A percentile compares a stretch with the other conserved stretches of the same genome.
These are phyloP conservation scores for Spinus olivaceus DNA, from an alignment of 2,797 vertebrate genomes.

Conservation along the genomic window DNA sequence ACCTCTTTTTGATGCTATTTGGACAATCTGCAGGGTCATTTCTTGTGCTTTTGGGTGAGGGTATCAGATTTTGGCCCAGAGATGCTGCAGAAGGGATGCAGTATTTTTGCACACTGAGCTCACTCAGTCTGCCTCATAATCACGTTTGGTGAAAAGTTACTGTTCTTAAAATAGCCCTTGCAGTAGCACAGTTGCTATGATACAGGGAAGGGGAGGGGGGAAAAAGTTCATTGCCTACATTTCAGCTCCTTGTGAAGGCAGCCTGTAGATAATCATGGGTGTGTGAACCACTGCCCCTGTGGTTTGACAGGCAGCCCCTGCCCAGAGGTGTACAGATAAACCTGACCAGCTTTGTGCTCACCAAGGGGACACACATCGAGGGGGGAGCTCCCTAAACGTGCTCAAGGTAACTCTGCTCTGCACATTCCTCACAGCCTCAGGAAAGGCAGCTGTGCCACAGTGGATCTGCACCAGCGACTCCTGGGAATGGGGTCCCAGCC, in stretches of 20 bases:
- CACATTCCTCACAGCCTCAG: accelerated
- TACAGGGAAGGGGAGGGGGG: conserved; percentile 44
- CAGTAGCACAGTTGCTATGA: conserved; percentile 73
- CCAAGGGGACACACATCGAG: background rate
- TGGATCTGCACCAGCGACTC: background rate
- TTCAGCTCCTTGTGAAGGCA: conserved; percentile 15
- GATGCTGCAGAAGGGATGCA: conserved; percentile 17
- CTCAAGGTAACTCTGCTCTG: background rate
- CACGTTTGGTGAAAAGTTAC: conserved; percentile 68
- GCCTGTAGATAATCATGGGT: background rate
- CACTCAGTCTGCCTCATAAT: conserved; percentile 54
- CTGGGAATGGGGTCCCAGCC: background rate
- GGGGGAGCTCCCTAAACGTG: background rate
- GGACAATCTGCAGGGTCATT: background rate
- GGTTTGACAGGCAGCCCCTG: background rate
- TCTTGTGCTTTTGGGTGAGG: background rate
- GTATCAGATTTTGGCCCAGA: conserved; percentile 22
- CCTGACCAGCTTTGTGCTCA: background rate
- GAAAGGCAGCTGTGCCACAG: background rate
- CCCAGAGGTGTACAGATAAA: background rate
- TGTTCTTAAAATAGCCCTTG: conserved; percentile 73
- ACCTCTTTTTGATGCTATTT: background rate
- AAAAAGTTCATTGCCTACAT: conserved; percentile 30
- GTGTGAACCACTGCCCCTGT: background rate
- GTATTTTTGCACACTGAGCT: conserved; percentile 43